Base-by-base conservation (phyloP, 2,797 vertebrate genomes). In the Cyprinodon diabolis region DNA sequence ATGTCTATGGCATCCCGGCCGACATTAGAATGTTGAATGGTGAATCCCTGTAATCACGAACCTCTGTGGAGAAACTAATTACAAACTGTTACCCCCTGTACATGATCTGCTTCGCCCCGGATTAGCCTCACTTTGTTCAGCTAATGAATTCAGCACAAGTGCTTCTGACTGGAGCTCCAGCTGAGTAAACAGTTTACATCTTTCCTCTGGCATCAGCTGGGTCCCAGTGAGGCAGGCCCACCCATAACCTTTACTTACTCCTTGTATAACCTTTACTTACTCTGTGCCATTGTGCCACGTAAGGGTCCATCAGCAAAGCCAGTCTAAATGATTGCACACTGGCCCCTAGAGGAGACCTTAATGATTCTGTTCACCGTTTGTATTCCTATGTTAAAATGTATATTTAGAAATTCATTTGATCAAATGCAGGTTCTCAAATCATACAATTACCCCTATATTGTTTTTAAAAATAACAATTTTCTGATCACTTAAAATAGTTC, bases 1-100 rank as follows among this genome's bases (percentile, higher is more conserved):
- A 70, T 86, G 89, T 90, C 86, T 74, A 1, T 66, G 77, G 82
- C 73, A 83, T 66, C 82, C 75, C 74, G 77, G 71, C 81, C 69
- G 79, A 47, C 77, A 71, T 19, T 74, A 81, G 87, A 89, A 85
- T 83, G 86, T 76, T 23, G 60, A 84, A 81, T 78, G 82, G 55
- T 45, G 37, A 86, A 80, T 86, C 79, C 74, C 79, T 78, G 80
- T 92, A 91, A 91, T 91, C 81, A 83, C 43, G 56, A 84, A 80
- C 77, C 79, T 85, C 86, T 76, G 78, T 66, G 68, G 87, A 83
- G 72, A 84, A 79, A 81, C 81, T 85, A 90, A 93, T 92, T 90
- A 92, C 91, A 87, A 81, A 84, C 76, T 75, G 82, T 85, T 82
- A 77, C 68, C 58, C 67, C 51, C 52, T 37, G 63, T 79, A 74